Base-by-base conservation (phyloP, 2,113 vertebrate species). In the Apteryx owenii region DNA sequence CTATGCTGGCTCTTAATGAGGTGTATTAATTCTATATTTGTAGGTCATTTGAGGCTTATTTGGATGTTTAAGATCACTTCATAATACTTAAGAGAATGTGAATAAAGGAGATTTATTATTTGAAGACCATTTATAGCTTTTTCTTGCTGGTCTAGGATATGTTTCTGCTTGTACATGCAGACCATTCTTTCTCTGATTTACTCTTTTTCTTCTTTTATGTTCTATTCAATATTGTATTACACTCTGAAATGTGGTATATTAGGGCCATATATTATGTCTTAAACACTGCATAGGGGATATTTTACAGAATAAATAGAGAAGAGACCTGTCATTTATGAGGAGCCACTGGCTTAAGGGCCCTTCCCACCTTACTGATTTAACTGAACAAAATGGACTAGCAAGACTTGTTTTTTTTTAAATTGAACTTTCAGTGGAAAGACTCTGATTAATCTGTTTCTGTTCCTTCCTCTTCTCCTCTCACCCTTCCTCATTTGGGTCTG, bases 401-500 rank as follows among this genome's bases (percentile, higher is more conserved):
- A 61, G 31, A 16, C 50, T 8, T 36, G 22, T 44, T 46, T 33
- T 38, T 10, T 9, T 13, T 36, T 17, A 1, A 48, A 51, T 42
- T 69, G 60, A 2, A 16, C n/a, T 82, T 54, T 54, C 54, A 50
- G 3, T 65, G 40, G 44, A 13, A 75, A 62, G 28, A 22, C 25
- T 53, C 6, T 44, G 29, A 21, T n/a, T 14, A 10, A 4, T 53
- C 19, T 38, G 18, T 25, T 25, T 46, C 1, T 8, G 7, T 88
- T 31, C 33, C 44, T 69, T 60, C 15, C 10, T 73, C 12, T 25
- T 66, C 40, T 68, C 15, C 15, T 38, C 19, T 56, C 16, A 5
- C 22, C 25, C 9, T 11, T 54, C 22, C 8, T 2, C 0, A 2
- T 23, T 5, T 64, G 42, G 20, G 8, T 38, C n/a, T 22, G 12